phyloP scores from a whole-genome alignment of 2,113 vertebrate genomes.

The Sinocyclocheilus maitianheensis region DNA sequence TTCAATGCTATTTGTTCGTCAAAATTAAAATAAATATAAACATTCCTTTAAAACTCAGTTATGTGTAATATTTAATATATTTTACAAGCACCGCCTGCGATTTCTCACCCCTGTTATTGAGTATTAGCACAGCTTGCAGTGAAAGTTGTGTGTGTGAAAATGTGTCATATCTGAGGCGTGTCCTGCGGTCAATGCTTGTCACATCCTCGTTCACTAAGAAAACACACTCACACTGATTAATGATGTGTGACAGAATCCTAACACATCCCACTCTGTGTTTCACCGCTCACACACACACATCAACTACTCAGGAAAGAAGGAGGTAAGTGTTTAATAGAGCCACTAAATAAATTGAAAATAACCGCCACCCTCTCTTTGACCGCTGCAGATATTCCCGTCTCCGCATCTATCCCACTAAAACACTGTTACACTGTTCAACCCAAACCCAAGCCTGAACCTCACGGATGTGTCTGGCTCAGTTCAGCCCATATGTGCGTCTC shows the following conservation, averaged over 20 bases:
- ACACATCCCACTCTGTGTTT: slow-evolving; percentile 37
- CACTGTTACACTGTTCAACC: background rate
- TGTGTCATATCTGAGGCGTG: slow-evolving; percentile 25
- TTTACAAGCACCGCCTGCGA: background rate
- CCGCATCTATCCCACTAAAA: slow-evolving; percentile 4
- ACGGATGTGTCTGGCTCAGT: background rate
- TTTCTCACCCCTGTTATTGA: background rate
- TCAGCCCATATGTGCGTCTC: slow-evolving; percentile 18
- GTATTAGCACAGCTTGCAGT: slow-evolving; percentile 9
- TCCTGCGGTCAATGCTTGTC: slow-evolving; percentile 37
- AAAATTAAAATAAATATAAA: too few species aligned
- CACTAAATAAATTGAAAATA: slow-evolving; percentile 9
- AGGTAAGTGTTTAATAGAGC: slow-evolving; percentile 17
- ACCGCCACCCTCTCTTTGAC: background rate
- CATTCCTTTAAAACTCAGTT: background rate
- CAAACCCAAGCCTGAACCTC: background rate
- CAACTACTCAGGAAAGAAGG: too few species aligned
- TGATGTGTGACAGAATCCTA: slow-evolving; percentile 36
- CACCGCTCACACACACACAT: slow-evolving; percentile 6
- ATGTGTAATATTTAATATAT: background rate
- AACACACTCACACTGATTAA: slow-evolving; percentile 30
- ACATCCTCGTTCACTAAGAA: slow-evolving; percentile 34
- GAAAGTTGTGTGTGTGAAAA: slow-evolving; percentile 25
- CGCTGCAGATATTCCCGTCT: background rate
- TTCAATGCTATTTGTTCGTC: background rate